Evolutionary conservation across 2,113 vertebrate genomes (phyloP).

Genomic region (Vanacampus margaritifer): DNA sequence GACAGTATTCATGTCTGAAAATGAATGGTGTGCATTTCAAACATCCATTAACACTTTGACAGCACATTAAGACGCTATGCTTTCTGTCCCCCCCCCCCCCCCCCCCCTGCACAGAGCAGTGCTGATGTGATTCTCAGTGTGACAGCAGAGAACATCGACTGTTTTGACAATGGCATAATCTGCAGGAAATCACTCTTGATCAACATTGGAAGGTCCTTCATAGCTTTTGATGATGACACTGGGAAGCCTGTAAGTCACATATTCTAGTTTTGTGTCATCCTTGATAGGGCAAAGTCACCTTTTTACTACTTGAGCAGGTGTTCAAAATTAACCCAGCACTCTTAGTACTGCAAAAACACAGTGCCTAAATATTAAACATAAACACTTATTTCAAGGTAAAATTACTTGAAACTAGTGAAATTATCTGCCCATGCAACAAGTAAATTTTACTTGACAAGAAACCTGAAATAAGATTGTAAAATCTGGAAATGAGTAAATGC

Average conservation of each 20-base stretch:
- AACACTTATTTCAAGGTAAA: no score
- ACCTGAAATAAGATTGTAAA: no score
- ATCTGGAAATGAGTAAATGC: no score
- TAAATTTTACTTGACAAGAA: no score
- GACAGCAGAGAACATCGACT: conserved; percentile 84
- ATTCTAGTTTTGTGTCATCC: neutral
- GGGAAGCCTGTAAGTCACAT: conserved; percentile 82
- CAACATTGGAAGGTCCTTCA: conserved; percentile 76
- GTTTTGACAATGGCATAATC: conserved; percentile 83
- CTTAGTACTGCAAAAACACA: no score
- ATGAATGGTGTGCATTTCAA: neutral
- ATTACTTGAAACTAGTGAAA: no score
- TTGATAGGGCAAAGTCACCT: no score
- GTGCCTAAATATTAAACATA: no score
- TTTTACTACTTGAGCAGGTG: no score
- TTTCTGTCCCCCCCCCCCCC: no score
- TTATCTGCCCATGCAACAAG: no score
- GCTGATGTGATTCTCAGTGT: conserved; percentile 78
- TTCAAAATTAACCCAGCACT: no score
- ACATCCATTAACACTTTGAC: neutral
- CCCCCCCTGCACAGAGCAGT: conserved; percentile 78
- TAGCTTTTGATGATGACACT: conserved; percentile 84
- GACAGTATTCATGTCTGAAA: neutral
- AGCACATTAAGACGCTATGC: neutral
- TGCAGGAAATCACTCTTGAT: conserved; percentile 88